phyloP scores from a whole-genome alignment of 2,113 vertebrate genomes.

The Verasper variegatus region DNA sequence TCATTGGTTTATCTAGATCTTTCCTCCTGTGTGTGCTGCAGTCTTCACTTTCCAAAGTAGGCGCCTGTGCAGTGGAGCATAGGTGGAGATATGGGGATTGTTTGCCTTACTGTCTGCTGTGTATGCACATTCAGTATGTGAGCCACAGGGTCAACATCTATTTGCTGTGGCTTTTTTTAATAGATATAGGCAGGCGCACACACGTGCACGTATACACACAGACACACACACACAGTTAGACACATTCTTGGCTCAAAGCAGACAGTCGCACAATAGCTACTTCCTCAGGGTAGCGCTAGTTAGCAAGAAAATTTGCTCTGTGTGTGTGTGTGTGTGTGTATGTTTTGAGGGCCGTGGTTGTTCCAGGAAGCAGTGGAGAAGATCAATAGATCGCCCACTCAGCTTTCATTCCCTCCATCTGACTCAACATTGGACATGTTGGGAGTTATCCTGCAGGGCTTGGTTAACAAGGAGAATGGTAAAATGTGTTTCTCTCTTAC shows the following conservation, averaged over 20 bases:
- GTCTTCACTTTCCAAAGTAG: slow-evolving; percentile 71
- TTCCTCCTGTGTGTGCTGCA: slow-evolving; percentile 68
- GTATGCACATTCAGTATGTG: slow-evolving; percentile 30
- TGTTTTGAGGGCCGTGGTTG: slow-evolving; percentile 62
- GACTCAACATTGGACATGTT: slow-evolving; percentile 78
- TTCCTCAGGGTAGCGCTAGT: slow-evolving; percentile 73
- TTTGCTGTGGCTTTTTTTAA: slow-evolving; percentile 70
- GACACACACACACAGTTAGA: slow-evolving; percentile 38
- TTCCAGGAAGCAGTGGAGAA: slow-evolving; percentile 78
- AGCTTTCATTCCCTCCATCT: slow-evolving; percentile 75
- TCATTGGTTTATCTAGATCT: slow-evolving; percentile 69
- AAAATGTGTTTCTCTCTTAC: slow-evolving; percentile 41
- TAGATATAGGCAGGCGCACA: slow-evolving; percentile 34
- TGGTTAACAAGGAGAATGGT: slow-evolving; percentile 55
- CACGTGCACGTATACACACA: slow-evolving; percentile 14
- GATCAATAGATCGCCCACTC: slow-evolving; percentile 81
- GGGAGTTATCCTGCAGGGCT: slow-evolving; percentile 67
- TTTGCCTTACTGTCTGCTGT: slow-evolving; percentile 51
- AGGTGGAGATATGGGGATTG: slow-evolving; percentile 50
- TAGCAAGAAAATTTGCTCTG: slow-evolving; percentile 62
- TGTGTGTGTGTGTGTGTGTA: slow-evolving; percentile 50
- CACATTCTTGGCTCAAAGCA: slow-evolving; percentile 69
- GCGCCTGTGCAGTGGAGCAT: slow-evolving; percentile 41
- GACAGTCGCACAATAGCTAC: slow-evolving; percentile 72
- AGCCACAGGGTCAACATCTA: slow-evolving; percentile 61